Conservation (phyloP, 2,888 invertebrate genomes). For the Parnassius apollo region DNA sequence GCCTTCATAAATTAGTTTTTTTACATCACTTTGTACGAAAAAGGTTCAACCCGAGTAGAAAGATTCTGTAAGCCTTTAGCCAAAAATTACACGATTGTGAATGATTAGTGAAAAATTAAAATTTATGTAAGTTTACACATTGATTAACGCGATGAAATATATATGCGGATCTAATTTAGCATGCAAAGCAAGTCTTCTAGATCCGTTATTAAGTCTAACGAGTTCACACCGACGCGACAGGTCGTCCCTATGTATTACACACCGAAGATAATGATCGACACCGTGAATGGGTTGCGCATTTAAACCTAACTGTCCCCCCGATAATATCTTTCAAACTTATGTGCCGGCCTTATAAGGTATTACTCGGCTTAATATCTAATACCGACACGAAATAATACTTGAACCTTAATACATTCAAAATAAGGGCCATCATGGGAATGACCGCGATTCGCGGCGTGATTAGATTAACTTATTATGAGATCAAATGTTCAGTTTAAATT, state of each 20-base stretch:
- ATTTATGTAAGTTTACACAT: no score
- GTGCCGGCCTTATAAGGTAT: neutral
- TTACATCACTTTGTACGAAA: no score
- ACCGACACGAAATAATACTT: neutral
- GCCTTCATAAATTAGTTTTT: no score
- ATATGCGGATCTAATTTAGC: neutral
- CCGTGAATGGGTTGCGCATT: neutral
- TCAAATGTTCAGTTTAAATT: neutral
- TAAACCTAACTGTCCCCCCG: slow-evolving; percentile 1
- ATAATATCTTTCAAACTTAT: slow-evolving; percentile 1
- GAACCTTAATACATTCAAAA: neutral
- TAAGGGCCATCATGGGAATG: neutral
- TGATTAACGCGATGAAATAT: no score
- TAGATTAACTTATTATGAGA: neutral
- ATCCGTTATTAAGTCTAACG: slow-evolving; percentile 2
- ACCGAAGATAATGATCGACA: neutral
- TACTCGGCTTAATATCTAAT: neutral
- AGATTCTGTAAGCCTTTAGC: no score
- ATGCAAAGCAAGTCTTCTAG: neutral
- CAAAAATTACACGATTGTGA: no score
- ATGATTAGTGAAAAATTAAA: no score
- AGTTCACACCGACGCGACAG: slow-evolving; percentile 2
- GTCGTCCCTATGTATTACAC: slow-evolving; percentile 2
- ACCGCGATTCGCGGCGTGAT: neutral
- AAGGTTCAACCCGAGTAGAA: no score